Evolutionary conservation across 2,113 vertebrate species (phyloP), one percentile per base, ranked within the genome.

Genomic region (Saiga tatarica): DNA sequence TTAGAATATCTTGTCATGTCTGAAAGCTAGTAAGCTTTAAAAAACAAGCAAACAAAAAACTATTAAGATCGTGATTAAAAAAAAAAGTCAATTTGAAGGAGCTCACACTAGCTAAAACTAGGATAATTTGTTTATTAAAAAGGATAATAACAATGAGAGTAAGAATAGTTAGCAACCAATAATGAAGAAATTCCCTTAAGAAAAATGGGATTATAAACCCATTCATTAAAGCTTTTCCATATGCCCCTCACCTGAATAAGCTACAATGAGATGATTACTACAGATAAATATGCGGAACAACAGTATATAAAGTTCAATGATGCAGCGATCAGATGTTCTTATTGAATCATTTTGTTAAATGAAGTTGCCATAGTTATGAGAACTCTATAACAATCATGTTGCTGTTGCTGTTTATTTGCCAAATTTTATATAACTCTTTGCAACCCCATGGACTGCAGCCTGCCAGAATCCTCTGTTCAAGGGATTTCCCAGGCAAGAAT

Each of bases 191-290:
- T 7, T 91, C 53, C 45, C 45, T 45, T 45, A 45, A 45, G 45
- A 45, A 45, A 45, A 45, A 45, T 45, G 16, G 14, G 97, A 95
- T 78, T 95, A 85, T 50, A 94, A 96, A 86, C 50, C 50, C 59
- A 88, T 96, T 91, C 84, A 91, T 55, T 93, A 81, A 81, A 83
- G 9, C 16, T 95, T 94, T 94, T 92, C 53, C 71, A 82, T 74
- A 93, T 89, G 30, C 42, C 19, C 45, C 95, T 97, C 36, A 95
- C 93, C 84, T 91, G 81, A 90, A 95, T 87, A 94, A 87, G 5
- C 25, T 94, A 82, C 45, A 57, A 47, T 47, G 60, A 82, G 25
- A 8, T 76, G 62, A 28, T 94, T 81, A 26, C 42, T 90, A 79
- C 36, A 81, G 57, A 25, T 50, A 50, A 59, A 67, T 30, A n/a